Base-by-base conservation (phyloP, 53 echinoderm and acorn worm genomes). In the Zoroaster sp. region DNA sequence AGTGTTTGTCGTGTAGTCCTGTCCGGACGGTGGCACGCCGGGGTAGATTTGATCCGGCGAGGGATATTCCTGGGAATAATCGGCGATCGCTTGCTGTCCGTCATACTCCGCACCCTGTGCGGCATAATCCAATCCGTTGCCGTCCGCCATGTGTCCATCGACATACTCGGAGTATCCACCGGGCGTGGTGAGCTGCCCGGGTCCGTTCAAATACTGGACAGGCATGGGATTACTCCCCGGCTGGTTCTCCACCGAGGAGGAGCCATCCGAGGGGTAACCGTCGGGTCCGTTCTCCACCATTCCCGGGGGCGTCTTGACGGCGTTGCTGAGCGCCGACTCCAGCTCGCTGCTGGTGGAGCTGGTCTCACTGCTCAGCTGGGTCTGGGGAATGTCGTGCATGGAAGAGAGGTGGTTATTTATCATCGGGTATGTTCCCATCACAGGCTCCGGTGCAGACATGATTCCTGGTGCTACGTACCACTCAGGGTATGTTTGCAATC, bases 281-380 rank as follows among this genome's bases (percentile, higher is more conserved):
- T 96, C 96, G 0, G 96, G 96, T 37, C 96, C 92, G 52, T 96
- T 96, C 49, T 94, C 96, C 52, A 93, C 69, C 13, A 83, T 72
- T 25, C 83, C 77, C 17, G 96, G 90, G 43, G 93, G 91, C 33
- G 92, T 95, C 86, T 95, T 95, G 83, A 83, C 91, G 7, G 93
- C 77, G 13, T 43, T 82, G 25, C 74, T 54, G 21, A 89, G 68
- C 28, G 94, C 88, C 37, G 92, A 87, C 87, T 92, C 92, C 34
- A 90, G 75, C 44, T 96, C 96, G 70, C 96, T 96, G 53, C 93
- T 90, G 25, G 96, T 96, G 25, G 96, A 96, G 81, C 96, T 96
- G 79, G 96, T 96, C 75, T 96, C 96, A 40, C 96, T 93, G 66
- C 93, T 96, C 69, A 94, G 83, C 70, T 92, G 92, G 77, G 93